These are phyloP conservation scores for Sebastolobus altivelis DNA, from an alignment of 2,797 vertebrate species.

Conservation along the genomic window DNA sequence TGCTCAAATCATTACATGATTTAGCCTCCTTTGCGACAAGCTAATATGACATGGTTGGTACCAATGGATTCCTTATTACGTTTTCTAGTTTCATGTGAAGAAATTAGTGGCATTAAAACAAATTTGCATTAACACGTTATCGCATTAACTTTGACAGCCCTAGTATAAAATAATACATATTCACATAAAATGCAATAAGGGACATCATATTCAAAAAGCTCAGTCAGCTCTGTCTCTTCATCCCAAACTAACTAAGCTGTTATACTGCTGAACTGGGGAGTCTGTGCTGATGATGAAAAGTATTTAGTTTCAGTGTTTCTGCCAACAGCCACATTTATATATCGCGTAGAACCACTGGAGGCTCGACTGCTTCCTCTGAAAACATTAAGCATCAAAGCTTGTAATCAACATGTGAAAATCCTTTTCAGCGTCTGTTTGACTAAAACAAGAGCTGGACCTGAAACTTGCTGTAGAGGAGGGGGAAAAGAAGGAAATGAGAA, in stretches of 20 bases:
- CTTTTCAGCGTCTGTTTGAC: neutral
- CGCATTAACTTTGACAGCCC: too few species aligned
- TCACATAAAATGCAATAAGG: neutral
- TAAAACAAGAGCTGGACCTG: slow-evolving; percentile 1
- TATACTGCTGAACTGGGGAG: neutral
- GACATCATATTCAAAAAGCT: neutral
- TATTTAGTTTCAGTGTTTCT: slow-evolving; percentile 6
- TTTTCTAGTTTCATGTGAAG: too few species aligned
- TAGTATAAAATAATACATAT: neutral
- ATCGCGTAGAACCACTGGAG: neutral
- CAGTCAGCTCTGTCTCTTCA: neutral
- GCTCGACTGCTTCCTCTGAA: neutral
- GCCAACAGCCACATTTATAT: slow-evolving; percentile 1
- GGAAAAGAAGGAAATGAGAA: neutral
- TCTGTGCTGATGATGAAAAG: neutral
- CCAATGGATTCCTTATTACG: too few species aligned
- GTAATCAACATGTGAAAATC: neutral
- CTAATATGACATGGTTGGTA: too few species aligned
- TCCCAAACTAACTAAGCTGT: neutral
- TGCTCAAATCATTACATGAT: too few species aligned
- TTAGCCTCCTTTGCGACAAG: too few species aligned
- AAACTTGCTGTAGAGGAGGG: neutral
- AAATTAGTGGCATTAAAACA: too few species aligned
- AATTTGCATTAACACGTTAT: too few species aligned
- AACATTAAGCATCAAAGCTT: neutral